Evolutionary conservation across 2,113 vertebrate genomes (phyloP).

Genomic region (Seriola quinqueradiata): DNA sequence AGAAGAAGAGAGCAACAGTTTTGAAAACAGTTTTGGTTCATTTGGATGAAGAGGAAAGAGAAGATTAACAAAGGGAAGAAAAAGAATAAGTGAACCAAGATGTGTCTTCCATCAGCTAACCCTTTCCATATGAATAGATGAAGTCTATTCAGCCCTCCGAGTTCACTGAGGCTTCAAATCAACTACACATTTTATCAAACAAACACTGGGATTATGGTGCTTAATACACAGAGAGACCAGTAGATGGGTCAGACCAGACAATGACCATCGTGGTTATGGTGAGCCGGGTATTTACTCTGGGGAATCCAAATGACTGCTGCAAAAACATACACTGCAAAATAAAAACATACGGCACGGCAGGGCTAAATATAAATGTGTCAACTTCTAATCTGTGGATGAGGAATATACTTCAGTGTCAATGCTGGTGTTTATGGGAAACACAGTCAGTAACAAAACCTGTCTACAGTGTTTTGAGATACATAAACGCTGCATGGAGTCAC

Average conservation of each 20-base stretch:
- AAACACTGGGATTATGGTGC: constrained; percentile 51
- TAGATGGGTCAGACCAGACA: constrained; percentile 23
- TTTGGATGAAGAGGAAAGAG: constrained; percentile 51
- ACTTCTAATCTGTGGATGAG: not conserved
- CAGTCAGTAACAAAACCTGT: constrained; percentile 2
- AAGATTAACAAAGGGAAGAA: constrained; percentile 41
- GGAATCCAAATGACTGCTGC: constrained; percentile 13
- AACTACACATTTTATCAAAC: constrained; percentile 52
- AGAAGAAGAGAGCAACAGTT: not conserved
- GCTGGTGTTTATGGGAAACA: constrained; percentile 54
- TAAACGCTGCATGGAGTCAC: not conserved
- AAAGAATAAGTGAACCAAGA: constrained; percentile 63
- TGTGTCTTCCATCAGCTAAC: constrained; percentile 62
- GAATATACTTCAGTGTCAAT: constrained; percentile 10
- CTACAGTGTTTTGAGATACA: not conserved
- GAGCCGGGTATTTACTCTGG: constrained; percentile 31
- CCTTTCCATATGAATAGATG: constrained; percentile 66
- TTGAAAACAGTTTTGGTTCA: constrained; percentile 57
- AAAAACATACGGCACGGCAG: constrained; percentile 1
- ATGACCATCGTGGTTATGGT: not conserved
- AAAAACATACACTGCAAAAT: constrained; percentile 32
- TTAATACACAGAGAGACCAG: constrained; percentile 43
- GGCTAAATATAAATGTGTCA: constrained; percentile 9
- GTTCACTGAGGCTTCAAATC: constrained; percentile 65
- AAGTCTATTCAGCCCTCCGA: constrained; percentile 39